Conservation (phyloP, 2,888 invertebrate genomes). For the Psylliodes chrysocephalus region DNA sequence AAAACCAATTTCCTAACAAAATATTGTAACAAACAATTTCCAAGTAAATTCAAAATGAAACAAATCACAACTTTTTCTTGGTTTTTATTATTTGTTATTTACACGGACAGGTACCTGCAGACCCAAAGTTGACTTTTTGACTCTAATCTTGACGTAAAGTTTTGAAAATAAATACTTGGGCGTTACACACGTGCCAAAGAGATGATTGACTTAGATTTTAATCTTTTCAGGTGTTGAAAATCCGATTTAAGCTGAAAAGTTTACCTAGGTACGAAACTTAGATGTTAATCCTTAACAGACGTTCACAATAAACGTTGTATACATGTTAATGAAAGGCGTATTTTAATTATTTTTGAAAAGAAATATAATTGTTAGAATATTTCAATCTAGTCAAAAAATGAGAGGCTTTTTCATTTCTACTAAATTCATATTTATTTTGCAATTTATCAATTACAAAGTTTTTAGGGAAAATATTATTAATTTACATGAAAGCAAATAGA, state of each 20-base stretch:
- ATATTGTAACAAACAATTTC: constrained; percentile 3
- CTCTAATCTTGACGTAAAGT: constrained; percentile 36
- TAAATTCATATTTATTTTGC: too few species aligned
- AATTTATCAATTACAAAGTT: too few species aligned
- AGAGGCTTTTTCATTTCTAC: too few species aligned
- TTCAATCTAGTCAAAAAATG: too few species aligned
- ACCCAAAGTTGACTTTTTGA: constrained; percentile 28
- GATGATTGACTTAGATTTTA: constrained; percentile 36
- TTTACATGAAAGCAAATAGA: too few species aligned
- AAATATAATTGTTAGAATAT: too few species aligned
- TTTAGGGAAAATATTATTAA: too few species aligned
- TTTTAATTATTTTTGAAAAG: too few species aligned
- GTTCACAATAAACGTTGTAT: not conserved
- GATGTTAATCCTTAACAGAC: not conserved
- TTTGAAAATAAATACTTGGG: constrained; percentile 43
- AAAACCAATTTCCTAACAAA: constrained; percentile 23
- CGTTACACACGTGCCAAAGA: constrained; percentile 41
- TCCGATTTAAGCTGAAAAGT: constrained; percentile 4
- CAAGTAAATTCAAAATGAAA: constrained; percentile 3
- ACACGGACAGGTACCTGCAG: constrained; percentile 10
- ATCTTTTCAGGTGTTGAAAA: constrained; percentile 42
- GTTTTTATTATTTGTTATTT: constrained; percentile 9
- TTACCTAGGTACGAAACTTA: not conserved
- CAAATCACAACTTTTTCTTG: not conserved
- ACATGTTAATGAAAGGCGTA: too few species aligned